Evolutionary conservation across 2,888 invertebrate genomes (phyloP).

Genomic region (Cartodere bifasciata): DNA sequence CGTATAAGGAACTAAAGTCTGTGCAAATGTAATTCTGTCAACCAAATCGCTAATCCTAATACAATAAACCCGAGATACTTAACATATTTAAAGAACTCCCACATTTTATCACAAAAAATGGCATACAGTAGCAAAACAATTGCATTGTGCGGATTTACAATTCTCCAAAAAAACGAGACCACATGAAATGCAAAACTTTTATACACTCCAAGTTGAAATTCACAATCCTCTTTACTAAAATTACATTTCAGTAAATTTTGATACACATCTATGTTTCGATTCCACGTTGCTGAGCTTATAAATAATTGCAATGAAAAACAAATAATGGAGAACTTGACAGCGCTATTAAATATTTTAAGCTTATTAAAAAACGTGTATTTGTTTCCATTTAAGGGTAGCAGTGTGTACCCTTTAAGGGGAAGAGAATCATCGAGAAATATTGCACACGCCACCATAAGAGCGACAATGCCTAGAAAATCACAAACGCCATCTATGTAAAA

Average conservation of each 20-base stretch:
- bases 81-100: constrained; percentile 59
- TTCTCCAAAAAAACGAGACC: constrained; percentile 62
- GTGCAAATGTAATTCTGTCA: constrained; percentile 59
- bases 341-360: constrained; percentile 53
- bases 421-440: constrained; percentile 60
- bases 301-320: constrained; percentile 59
- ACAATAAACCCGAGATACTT: constrained; percentile 61
- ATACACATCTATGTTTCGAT: constrained; percentile 69
- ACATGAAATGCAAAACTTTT: constrained; percentile 62
- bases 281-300: constrained; percentile 69
- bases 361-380: constrained; percentile 45
- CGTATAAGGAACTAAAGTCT: too few relatives aligned
- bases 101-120: constrained; percentile 69
- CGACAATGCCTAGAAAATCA: constrained; percentile 63
- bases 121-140: constrained; percentile 61
- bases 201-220: constrained; percentile 47
- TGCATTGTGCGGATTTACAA: constrained; percentile 67
- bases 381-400: constrained; percentile 48
- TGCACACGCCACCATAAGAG: constrained; percentile 56
- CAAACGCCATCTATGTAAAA: constrained; percentile 75
- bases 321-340: constrained; percentile 50
- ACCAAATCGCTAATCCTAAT: constrained; percentile 50
- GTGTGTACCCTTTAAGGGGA: constrained; percentile 59
- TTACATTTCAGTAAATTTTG: constrained; percentile 62
- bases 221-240: constrained; percentile 39